Conservation (phyloP, 2,888 invertebrate genomes). For the Pyrgus malvae region DNA sequence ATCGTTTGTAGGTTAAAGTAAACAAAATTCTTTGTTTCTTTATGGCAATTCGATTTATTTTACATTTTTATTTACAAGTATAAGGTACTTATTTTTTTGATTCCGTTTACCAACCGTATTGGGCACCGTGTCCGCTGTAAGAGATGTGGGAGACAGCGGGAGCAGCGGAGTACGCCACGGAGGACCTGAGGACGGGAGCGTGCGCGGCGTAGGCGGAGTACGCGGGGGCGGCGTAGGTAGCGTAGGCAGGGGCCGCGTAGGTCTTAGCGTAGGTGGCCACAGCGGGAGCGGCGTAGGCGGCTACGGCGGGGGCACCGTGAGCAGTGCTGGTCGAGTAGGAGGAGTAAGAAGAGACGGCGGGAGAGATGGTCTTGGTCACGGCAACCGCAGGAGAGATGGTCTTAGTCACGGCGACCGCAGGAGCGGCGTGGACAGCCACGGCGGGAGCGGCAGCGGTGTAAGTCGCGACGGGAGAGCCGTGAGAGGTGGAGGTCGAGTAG, state of each 20-base stretch:
- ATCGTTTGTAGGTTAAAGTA: too few species aligned
- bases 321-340: conserved; percentile 43
- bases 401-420: conserved; percentile 43
- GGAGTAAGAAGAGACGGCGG: conserved; percentile 40
- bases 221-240: conserved; percentile 51
- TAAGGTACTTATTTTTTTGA: conserved; percentile 37
- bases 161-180: conserved; percentile 81
- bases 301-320: conserved; percentile 42
- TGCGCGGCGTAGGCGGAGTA: conserved; percentile 50
- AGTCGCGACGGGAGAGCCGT: conserved; percentile 52
- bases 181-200: conserved; percentile 62
- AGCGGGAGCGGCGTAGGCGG: conserved; percentile 36
- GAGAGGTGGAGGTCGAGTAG: conserved; percentile 53
- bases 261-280: conserved; percentile 44
- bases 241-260: conserved; percentile 36
- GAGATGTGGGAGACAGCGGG: conserved; percentile 83
- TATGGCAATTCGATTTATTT: conserved; percentile 50
- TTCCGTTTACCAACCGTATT: conserved; percentile 84
- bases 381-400: conserved; percentile 42
- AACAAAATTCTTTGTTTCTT: neutral
- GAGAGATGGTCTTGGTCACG: conserved; percentile 44
- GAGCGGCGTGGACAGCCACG: conserved; percentile 35
- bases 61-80: conserved; percentile 51
- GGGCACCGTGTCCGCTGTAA: conserved; percentile 84
- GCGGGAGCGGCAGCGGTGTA: conserved; percentile 67